These are phyloP conservation scores for Camponotus fellah DNA, from an alignment of 2,888 invertebrate species.

Conservation along the genomic window DNA sequence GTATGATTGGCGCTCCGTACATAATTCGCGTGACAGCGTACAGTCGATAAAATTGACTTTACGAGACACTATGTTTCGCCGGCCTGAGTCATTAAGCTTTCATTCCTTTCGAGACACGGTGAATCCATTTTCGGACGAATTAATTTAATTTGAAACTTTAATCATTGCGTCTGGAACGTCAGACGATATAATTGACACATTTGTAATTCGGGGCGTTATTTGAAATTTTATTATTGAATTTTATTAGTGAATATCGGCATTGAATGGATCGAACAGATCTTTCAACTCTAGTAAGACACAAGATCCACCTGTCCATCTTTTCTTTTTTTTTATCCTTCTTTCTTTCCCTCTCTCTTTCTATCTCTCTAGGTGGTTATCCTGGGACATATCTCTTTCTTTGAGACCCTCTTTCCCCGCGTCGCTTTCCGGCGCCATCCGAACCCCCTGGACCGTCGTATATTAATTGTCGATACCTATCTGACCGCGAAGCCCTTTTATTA, in stretches of 20 bases:
- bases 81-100: constrained; percentile 33
- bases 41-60: constrained; percentile 46
- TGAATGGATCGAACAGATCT: not conserved
- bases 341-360: constrained; percentile 17
- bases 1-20: constrained; percentile 31
- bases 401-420: constrained; percentile 6
- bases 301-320: constrained; percentile 14
- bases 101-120: constrained; percentile 19
- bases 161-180: constrained; percentile 27
- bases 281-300: constrained; percentile 39
- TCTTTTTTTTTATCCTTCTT: not conserved
- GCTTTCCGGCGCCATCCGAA: constrained; percentile 9
- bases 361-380: constrained; percentile 72
- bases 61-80: constrained; percentile 26
- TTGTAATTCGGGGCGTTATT: constrained; percentile 47
- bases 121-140: constrained; percentile 25
- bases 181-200: constrained; percentile 45
- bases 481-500: constrained; percentile 67
- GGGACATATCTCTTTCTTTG: constrained; percentile 62
- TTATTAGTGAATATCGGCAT: not conserved
- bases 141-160: constrained; percentile 44
- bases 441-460: constrained; percentile 65
- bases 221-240: constrained; percentile 42
- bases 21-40: constrained; percentile 39
- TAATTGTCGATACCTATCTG: constrained; percentile 78